Percentiles rank a stretch among this genome's conserved stretches.
phyloP scores from a whole-genome alignment of 1,140 invertebrate species.

The Diuraphis noxia region DNA sequence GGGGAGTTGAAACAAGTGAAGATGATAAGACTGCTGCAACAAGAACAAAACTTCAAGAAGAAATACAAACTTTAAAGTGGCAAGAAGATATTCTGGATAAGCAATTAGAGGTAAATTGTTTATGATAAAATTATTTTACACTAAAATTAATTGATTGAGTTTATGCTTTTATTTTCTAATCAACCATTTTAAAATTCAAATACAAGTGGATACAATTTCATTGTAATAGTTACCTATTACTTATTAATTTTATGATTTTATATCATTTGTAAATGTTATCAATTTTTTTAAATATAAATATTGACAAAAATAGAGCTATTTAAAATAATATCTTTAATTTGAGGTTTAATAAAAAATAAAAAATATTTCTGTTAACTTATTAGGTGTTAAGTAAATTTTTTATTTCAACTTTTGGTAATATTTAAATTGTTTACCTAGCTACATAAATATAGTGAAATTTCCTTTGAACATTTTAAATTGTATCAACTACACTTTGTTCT shows the following conservation, averaged over 20 bases:
- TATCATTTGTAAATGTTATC: not conserved
- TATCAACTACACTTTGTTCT: too few species aligned
- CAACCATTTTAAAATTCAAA: not conserved
- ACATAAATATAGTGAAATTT: not conserved
- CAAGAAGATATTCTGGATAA: slow-evolving; percentile 48
- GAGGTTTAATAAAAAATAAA: not conserved
- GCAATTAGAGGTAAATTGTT: slow-evolving; percentile 37
- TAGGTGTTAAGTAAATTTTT: not conserved
- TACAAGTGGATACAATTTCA: not conserved
- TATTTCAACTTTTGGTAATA: not conserved
- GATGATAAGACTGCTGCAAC: slow-evolving; percentile 43
- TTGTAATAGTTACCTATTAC: not conserved
- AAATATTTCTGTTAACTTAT: not conserved
- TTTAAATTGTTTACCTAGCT: not conserved
- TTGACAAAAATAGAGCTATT: not conserved
- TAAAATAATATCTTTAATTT: not conserved
- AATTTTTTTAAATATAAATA: not conserved
- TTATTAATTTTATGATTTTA: too few species aligned
- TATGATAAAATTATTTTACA: too few species aligned
- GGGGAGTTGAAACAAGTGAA: slow-evolving; percentile 45
- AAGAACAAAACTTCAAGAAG: slow-evolving; percentile 48
- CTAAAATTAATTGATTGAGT: too few species aligned
- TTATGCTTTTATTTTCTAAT: not conserved
- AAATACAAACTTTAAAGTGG: slow-evolving; percentile 50
- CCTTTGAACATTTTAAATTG: too few species aligned